These are phyloP conservation scores for Amphiprion ocellaris DNA, from an alignment of 2,113 vertebrate species.

Conservation along the genomic window DNA sequence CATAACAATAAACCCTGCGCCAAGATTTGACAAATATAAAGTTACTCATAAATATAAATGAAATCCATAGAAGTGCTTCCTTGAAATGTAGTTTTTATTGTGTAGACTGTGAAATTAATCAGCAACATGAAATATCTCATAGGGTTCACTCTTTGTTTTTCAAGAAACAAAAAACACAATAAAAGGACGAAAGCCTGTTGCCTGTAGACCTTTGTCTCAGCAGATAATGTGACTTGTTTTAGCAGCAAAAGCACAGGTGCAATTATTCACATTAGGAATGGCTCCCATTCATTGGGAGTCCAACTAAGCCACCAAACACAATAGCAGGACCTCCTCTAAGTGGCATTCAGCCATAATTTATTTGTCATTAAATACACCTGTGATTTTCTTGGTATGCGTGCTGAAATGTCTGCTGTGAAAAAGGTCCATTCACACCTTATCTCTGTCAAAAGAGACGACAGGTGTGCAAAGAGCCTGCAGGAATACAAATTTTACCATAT, in stretches of 20 bases:
- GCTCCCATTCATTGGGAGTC: neutral
- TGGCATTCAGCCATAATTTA: neutral
- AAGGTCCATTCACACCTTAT: slow-evolving; percentile 3
- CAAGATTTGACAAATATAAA: too few species aligned
- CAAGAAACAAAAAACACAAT: neutral
- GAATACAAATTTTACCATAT: neutral
- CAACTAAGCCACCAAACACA: neutral
- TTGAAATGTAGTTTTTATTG: too few species aligned
- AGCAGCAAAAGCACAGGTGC: neutral
- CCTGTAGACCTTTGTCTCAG: neutral
- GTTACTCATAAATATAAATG: too few species aligned
- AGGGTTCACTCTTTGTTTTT: too few species aligned
- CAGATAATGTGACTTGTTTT: neutral
- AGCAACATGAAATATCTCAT: too few species aligned
- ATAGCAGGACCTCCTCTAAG: neutral
- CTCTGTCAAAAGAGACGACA: neutral
- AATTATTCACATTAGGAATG: neutral
- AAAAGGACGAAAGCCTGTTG: neutral
- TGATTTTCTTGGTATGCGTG: neutral
- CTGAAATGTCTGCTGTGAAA: slow-evolving; percentile 4
- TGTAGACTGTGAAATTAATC: too few species aligned
- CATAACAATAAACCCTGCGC: too few species aligned
- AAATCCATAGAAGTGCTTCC: too few species aligned
- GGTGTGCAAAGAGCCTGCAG: neutral
- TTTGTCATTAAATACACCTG: slow-evolving; percentile 30